Conservation (phyloP, 2,888 invertebrate genomes). For the Hirtodrosophila duncani region DNA sequence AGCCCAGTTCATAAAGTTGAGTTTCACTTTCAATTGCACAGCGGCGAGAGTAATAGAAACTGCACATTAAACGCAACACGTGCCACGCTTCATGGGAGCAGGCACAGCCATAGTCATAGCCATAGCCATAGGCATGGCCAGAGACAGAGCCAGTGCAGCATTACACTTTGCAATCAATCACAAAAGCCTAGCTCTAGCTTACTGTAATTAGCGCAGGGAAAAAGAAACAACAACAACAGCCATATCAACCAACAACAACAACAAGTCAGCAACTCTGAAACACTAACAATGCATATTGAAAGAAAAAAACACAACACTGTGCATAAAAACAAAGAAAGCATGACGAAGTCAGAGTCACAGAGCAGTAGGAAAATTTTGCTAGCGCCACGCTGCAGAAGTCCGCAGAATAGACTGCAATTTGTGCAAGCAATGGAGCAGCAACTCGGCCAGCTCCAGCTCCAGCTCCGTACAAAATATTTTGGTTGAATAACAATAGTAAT, state of each 20-base stretch:
- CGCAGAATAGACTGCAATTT: slow-evolving; percentile 72
- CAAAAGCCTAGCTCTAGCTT: slow-evolving; percentile 43
- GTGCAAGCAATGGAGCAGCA: slow-evolving; percentile 73
- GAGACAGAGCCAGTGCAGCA: slow-evolving; percentile 27
- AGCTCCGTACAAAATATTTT: slow-evolving; percentile 66
- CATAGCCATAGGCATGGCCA: slow-evolving; percentile 9
- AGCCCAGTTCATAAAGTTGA: slow-evolving; percentile 56
- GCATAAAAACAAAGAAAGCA: slow-evolving; percentile 62
- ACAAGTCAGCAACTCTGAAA: slow-evolving; percentile 4
- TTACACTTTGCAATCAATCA: slow-evolving; percentile 70
- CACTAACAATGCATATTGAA: slow-evolving; percentile 54
- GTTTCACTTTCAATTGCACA: slow-evolving; percentile 62
- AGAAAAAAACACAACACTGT: slow-evolving; percentile 16
- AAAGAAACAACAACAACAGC: slow-evolving; percentile 40
- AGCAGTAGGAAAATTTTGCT: slow-evolving; percentile 25
- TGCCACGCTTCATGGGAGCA: slow-evolving; percentile 70
- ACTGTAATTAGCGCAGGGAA: slow-evolving; percentile 71
- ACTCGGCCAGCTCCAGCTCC: slow-evolving; percentile 64
- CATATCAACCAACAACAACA: slow-evolving; percentile 6
- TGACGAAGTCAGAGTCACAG: slow-evolving; percentile 45
- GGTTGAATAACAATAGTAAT: slow-evolving; percentile 71
- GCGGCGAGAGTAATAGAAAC: slow-evolving; percentile 71
- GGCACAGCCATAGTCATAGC: slow-evolving; percentile 10
- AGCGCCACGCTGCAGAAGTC: slow-evolving; percentile 43
- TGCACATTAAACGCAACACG: slow-evolving; percentile 72